Base-by-base conservation (phyloP, 2,113 vertebrate genomes). In the Paraplagusia blochii region DNA sequence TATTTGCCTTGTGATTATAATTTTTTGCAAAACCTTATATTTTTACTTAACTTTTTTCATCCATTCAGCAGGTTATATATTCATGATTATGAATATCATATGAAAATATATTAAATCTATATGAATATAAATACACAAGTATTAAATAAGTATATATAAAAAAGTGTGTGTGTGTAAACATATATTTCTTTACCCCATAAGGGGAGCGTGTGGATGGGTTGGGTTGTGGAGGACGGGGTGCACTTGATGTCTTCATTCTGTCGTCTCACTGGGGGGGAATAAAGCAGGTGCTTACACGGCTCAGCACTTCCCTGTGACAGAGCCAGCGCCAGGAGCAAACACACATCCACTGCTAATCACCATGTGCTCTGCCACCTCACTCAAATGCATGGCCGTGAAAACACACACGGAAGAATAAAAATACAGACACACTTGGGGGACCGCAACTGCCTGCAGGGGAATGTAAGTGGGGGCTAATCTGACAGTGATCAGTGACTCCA, bases 401-500 rank as follows among this genome's bases (percentile, higher is more conserved):
- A 15, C 29, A 44, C 61, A 46, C 53, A 46, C 59, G 45, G 47
- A 72, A 50, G 48, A 36, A 47, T 54, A 63, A 63, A 69, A 69
- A 69, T 34, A 58, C 69, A 58, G 56, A 47, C 76, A 68, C 77
- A 77, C 75, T 73, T 15, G 72, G 80, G 83, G 81, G 63, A 73
- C 76, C 80, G 63, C 68, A 60, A 58, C 49, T 58, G 82, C 83
- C 87, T 79, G 79, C 51, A 75, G 84, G 84, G 85, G 83, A 79
- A 80, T 44, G 16, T 29, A 29, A 29, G 22, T 29, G 73, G 68
- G 67, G 58, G 74, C 69, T 88, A 84, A 87, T 87, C 81, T 62
- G 82, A 87, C 85, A 85, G 77, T 85, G 85, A 87, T 87, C 82
- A 87, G 77, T 80, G 79, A 84, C 79, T 87, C 73, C 66, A 56